These are phyloP conservation scores for Callimorpha dominula DNA, from an alignment of 2,888 invertebrate genomes.

Conservation along the genomic window DNA sequence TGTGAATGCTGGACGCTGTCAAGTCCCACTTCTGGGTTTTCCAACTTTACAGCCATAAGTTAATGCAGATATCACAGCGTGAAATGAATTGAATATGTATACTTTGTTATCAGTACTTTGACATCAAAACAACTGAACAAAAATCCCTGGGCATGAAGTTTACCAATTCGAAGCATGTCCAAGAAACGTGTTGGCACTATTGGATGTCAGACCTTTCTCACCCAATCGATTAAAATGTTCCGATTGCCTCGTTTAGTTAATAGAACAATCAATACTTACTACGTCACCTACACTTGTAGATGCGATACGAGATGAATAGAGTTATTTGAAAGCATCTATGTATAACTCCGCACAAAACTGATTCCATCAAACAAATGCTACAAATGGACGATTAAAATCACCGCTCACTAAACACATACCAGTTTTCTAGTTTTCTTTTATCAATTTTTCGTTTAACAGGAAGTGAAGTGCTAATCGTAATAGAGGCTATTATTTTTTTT, in stretches of 20 bases:
- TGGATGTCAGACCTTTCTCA: neutral
- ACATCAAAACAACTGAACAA: slow-evolving; percentile 2
- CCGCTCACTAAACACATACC: no score
- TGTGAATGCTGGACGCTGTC: neutral
- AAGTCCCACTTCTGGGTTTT: slow-evolving; percentile 5
- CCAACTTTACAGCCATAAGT: slow-evolving; percentile 8
- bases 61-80: neutral
- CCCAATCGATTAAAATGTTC: neutral
- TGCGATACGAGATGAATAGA: neutral
- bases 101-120: neutral
- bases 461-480: no score
- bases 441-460: no score
- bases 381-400: no score
- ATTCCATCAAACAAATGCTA: no score
- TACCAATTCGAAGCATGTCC: neutral
- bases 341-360: no score
- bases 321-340: no score
- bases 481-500: no score
- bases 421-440: no score
- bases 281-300: neutral
- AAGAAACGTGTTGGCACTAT: neutral
- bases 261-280: neutral
- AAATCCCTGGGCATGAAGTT: neutral
- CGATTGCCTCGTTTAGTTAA: neutral
- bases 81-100: slow-evolving; percentile 7